A percentile compares a stretch with the other conserved stretches of the same genome.
phyloP scores from a whole-genome alignment of 1,140 invertebrate species.

The Panulirus ornatus region DNA sequence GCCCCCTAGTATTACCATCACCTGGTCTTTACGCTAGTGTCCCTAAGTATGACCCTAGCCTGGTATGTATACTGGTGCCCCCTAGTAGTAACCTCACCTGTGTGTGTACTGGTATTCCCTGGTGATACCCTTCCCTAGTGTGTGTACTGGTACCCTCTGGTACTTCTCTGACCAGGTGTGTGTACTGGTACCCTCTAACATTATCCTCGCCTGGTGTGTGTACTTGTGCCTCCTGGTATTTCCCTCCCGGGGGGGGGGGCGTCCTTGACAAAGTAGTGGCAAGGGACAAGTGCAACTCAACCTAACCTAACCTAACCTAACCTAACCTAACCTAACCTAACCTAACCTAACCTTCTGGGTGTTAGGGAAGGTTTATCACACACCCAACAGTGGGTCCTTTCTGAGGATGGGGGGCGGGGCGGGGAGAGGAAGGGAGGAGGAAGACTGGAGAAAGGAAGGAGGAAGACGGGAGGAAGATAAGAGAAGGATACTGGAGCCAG shows the following conservation, averaged over 20 bases:
- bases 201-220: background rate
- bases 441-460: too few relatives aligned
- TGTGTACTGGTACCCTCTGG: background rate
- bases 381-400: too few relatives aligned
- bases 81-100: background rate
- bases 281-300: background rate
- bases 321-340: constrained; percentile 9
- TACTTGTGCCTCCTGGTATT: background rate
- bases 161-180: background rate
- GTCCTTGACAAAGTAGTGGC: background rate
- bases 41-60: background rate
- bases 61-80: background rate
- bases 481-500: too few relatives aligned
- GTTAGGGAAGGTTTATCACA: too few relatives aligned
- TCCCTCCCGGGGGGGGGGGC: background rate
- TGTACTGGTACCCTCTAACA: background rate
- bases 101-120: background rate
- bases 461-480: too few relatives aligned
- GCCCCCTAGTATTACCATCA: background rate
- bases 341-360: constrained; percentile 8
- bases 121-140: background rate
- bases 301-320: constrained; percentile 9
- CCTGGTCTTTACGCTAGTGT: background rate
- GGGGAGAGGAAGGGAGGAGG: too few relatives aligned
- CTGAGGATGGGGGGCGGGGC: too few relatives aligned